phyloP scores from a whole-genome alignment of 2,888 invertebrate species.

The Gymnocheta viridis region DNA sequence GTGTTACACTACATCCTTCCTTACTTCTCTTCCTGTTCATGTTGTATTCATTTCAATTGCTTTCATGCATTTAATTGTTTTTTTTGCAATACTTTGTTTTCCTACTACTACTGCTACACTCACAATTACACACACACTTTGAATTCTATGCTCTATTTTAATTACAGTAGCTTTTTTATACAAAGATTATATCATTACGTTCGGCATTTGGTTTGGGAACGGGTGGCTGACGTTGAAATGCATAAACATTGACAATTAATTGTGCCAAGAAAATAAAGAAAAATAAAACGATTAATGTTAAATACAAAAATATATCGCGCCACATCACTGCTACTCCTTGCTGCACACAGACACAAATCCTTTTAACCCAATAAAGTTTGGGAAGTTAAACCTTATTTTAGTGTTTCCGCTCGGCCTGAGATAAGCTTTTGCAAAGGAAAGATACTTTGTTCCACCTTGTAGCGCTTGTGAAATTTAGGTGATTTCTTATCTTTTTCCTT shows the following conservation, averaged over 20 bases:
- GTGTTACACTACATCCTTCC: constrained; percentile 2
- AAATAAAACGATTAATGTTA: constrained; percentile 81
- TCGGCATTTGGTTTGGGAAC: constrained; percentile 76
- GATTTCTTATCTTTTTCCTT: not conserved
- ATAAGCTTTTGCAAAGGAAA: not conserved
- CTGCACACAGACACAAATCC: not conserved
- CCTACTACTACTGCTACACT: too few relatives aligned
- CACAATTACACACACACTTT: not conserved
- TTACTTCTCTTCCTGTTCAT: constrained; percentile 13
- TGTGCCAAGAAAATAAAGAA: constrained; percentile 81
- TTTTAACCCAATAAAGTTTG: not conserved
- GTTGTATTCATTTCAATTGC: constrained; percentile 19
- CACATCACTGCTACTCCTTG: constrained; percentile 74
- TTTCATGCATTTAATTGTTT: constrained; percentile 19
- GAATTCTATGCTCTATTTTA: constrained; percentile 1
- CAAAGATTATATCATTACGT: constrained; percentile 79
- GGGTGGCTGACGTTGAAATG: constrained; percentile 80
- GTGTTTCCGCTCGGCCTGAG: not conserved
- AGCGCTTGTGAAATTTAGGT: not conserved
- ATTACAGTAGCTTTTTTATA: constrained; percentile 71
- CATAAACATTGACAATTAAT: constrained; percentile 81
- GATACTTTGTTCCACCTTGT: not conserved
- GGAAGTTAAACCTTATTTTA: not conserved
- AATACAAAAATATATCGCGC: constrained; percentile 81
- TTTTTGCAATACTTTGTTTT: not conserved